These are phyloP conservation scores for Limnephilus rhombicus DNA, from an alignment of 2,888 invertebrate species.

Conservation along the genomic window DNA sequence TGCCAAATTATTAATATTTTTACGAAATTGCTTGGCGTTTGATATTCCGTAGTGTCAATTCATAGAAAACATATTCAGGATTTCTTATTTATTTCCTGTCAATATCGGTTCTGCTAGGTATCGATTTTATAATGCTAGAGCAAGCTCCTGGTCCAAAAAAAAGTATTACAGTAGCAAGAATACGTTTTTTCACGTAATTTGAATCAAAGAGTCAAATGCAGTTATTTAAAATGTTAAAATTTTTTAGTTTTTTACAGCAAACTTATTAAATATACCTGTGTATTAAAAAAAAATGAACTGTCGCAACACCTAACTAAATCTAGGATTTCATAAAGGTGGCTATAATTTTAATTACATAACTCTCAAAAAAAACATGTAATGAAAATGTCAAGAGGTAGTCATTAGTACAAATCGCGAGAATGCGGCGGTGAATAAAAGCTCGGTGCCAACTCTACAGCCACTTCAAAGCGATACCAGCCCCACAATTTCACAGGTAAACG, in stretches of 20 bases:
- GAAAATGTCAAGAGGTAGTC: slow-evolving; percentile 15
- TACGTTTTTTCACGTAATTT: too few relatives aligned
- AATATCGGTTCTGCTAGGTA: too few relatives aligned
- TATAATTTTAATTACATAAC: background rate
- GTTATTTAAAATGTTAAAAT: too few relatives aligned
- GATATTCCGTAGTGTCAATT: too few relatives aligned
- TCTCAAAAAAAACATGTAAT: slow-evolving; percentile 19
- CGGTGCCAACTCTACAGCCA: background rate
- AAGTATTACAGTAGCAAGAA: too few relatives aligned
- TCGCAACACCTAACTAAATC: background rate
- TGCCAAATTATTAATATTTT: too few relatives aligned
- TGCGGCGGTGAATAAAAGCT: slow-evolving; percentile 30
- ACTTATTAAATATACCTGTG: background rate
- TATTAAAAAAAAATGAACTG: background rate
- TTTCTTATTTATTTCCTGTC: too few relatives aligned
- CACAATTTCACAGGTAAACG: background rate
- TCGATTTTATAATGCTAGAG: too few relatives aligned
- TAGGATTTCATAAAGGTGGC: background rate
- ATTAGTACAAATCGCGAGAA: slow-evolving; percentile 34
- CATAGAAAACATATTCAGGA: too few relatives aligned
- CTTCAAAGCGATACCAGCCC: background rate
- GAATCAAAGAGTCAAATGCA: too few relatives aligned
- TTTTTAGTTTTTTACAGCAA: background rate
- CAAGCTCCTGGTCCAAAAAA: too few relatives aligned
- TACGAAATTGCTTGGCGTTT: too few relatives aligned